phyloP scores from a whole-genome alignment of 2,797 vertebrate species.

The Danionella dracula region DNA sequence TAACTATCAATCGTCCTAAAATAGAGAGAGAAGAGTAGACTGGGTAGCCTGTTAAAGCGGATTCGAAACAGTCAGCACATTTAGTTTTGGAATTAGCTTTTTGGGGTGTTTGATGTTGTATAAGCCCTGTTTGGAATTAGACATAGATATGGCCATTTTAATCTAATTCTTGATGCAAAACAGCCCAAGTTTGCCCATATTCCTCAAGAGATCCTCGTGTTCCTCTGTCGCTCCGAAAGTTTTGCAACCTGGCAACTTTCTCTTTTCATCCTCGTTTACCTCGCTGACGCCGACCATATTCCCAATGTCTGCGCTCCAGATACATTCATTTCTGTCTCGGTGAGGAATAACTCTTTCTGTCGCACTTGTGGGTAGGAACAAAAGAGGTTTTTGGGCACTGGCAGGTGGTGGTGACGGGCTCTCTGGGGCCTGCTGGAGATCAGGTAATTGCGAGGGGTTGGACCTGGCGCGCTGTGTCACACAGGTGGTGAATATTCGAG shows the following conservation, averaged over 20 bases:
- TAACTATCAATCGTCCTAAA: too few relatives aligned
- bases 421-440: constrained; percentile 41
- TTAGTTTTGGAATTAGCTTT: too few relatives aligned
- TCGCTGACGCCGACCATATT: constrained; percentile 57
- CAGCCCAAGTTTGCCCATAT: background rate
- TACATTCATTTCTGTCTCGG: constrained; percentile 76
- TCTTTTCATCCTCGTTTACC: constrained; percentile 30
- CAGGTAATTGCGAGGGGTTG: constrained; percentile 56
- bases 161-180: background rate
- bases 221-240: background rate
- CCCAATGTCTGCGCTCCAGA: constrained; percentile 73
- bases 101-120: too few relatives aligned
- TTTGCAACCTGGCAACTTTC: constrained; percentile 29
- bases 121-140: background rate
- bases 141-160: background rate
- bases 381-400: constrained; percentile 56
- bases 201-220: background rate
- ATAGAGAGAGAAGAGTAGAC: too few relatives aligned
- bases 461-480: constrained; percentile 52
- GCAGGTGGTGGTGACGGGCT: constrained; percentile 71
- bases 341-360: constrained; percentile 48
- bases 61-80: too few relatives aligned
- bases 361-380: constrained; percentile 46
- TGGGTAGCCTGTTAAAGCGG: too few relatives aligned
- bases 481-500: constrained; percentile 80